Percentiles rank a stretch among this genome's conserved stretches.
phyloP scores from a whole-genome alignment of 2,888 invertebrate genomes.

The Saturnia japonica region DNA sequence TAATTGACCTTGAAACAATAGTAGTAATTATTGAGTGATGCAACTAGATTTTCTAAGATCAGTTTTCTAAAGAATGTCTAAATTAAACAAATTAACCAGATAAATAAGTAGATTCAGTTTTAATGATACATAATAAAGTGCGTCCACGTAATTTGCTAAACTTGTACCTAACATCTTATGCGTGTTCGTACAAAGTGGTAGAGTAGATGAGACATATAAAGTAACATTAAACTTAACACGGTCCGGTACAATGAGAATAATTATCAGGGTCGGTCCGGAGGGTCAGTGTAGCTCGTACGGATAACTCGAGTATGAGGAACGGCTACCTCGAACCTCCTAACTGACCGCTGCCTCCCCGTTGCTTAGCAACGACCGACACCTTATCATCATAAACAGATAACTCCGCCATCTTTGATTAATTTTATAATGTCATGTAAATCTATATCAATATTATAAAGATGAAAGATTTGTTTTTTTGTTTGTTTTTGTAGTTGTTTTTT shows the following conservation, averaged over 20 bases:
- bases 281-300: conserved; percentile 51
- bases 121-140: conserved; percentile 10
- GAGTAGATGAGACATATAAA: conserved; percentile 48
- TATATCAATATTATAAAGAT: too few species aligned
- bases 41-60: background rate
- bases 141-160: background rate
- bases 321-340: conserved; percentile 47
- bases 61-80: background rate
- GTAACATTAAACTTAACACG: conserved; percentile 71
- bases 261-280: conserved; percentile 64
- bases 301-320: conserved; percentile 73
- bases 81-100: background rate
- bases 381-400: conserved; percentile 80
- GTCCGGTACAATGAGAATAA: conserved; percentile 71
- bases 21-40: background rate
- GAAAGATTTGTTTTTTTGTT: too few species aligned
- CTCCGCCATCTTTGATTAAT: conserved; percentile 65
- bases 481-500: too few species aligned
- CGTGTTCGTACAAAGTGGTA: conserved; percentile 28
- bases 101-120: background rate
- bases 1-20: too few species aligned
- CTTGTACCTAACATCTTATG: conserved; percentile 8
- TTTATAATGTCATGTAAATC: conserved; percentile 37
- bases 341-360: conserved; percentile 76
- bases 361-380: conserved; percentile 74